phyloP scores from a whole-genome alignment of 2,888 invertebrate species.

The Morpho achilles region DNA sequence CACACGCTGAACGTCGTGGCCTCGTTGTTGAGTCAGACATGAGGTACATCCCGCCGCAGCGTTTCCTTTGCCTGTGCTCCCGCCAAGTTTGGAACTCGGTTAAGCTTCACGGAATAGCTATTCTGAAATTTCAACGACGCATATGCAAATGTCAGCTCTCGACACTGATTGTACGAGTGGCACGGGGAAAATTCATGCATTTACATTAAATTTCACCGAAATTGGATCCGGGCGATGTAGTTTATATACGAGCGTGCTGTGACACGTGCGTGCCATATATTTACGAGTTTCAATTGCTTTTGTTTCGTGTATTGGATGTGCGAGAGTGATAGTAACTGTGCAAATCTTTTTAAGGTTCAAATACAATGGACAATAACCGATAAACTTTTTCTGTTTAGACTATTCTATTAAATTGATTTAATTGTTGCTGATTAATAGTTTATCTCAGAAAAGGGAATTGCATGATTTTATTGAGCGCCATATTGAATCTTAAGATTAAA shows the following conservation, averaged over 20 bases:
- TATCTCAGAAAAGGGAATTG: too few relatives aligned
- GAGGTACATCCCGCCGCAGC: slow-evolving; percentile 53
- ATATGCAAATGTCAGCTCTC: slow-evolving; percentile 78
- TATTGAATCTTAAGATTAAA: too few relatives aligned
- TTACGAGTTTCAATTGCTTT: slow-evolving; percentile 70
- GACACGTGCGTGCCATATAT: slow-evolving; percentile 62
- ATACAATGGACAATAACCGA: too few relatives aligned
- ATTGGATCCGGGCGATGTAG: slow-evolving; percentile 66
- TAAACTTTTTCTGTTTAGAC: too few relatives aligned
- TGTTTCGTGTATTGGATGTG: slow-evolving; percentile 39
- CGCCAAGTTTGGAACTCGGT: slow-evolving; percentile 72
- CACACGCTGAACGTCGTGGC: slow-evolving; percentile 40
- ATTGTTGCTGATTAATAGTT: too few relatives aligned
- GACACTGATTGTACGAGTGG: slow-evolving; percentile 78
- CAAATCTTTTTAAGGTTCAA: too few relatives aligned
- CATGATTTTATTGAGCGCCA: too few relatives aligned
- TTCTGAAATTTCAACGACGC: slow-evolving; percentile 74
- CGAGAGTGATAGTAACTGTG: background rate
- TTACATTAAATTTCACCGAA: slow-evolving; percentile 76
- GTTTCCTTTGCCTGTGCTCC: slow-evolving; percentile 53
- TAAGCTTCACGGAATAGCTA: slow-evolving; percentile 69
- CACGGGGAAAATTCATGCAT: slow-evolving; percentile 75
- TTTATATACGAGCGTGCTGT: slow-evolving; percentile 62
- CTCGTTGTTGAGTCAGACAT: slow-evolving; percentile 47
- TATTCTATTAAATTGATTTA: too few relatives aligned